Evolutionary conservation across 1,140 invertebrate species (phyloP), one percentile per base, ranked within the genome.

Genomic region (Psix sp.): DNA sequence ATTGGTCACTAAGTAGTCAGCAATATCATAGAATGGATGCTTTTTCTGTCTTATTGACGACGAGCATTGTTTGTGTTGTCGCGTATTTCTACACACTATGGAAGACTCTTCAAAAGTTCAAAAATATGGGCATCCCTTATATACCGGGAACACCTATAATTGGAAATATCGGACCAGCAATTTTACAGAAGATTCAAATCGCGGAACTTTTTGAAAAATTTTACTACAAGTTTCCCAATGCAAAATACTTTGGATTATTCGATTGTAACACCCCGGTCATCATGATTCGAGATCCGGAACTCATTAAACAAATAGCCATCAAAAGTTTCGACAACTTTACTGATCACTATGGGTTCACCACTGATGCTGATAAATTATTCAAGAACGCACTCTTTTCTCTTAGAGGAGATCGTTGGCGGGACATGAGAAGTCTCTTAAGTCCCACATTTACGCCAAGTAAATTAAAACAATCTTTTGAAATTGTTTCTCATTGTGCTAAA

Each of bases 261-360:
- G 88, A 91, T 43, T 88, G 91, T 31, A 52, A 81, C 0, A 85
- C 80, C 1, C 91, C 90, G 0, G 75, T 88, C 3, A 72, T 92
- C 5, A 51, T 92, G 10, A 74, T 93, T 1, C 87, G 88, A 17
- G 91, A 93, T 81, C 89, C 88, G 0, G 89, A 92, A 29, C 29
- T 91, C 0, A 89, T 92, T 11, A 91, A 90, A 72, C 80, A 82
- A 38, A 86, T 92, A 3, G 83, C 87, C 0, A 85, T 92, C 0
- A 91, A 92, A 77, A 89, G 92, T 67, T 92, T 92, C 60, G 90
- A 92, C 5, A 80, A 89, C 74, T 93, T 93, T 71, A 79, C 85
- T 0, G 89, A 92, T 65, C 89, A 91, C 38, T 78, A 80, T 5
- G 66, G 73, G 0, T 86, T 90, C 31, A 72, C 15, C 66, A 74